These are phyloP conservation scores for Pristionchus fissidentatus DNA, from an alignment of 2,888 invertebrate genomes.

Conservation along the genomic window DNA sequence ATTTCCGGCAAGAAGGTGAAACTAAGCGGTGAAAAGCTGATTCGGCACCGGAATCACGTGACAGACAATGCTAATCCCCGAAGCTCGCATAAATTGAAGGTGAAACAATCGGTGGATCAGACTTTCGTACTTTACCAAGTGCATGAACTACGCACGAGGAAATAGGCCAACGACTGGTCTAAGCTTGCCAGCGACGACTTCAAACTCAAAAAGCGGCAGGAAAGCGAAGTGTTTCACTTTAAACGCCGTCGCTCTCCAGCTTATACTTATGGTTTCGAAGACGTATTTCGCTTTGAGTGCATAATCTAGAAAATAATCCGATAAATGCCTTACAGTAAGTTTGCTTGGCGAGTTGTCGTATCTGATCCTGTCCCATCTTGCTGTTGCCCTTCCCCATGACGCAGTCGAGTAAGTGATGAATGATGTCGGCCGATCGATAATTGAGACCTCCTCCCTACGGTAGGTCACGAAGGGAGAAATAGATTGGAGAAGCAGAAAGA, in stretches of 20 bases:
- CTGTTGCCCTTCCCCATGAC: conserved; percentile 94
- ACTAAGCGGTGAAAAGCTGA: neutral
- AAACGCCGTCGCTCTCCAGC: too few species aligned
- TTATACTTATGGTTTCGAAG: too few species aligned
- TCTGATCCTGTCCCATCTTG: conserved; percentile 94
- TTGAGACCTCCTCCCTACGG: neutral
- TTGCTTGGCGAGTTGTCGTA: conserved; percentile 90
- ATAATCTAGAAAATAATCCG: conserved; percentile 67
- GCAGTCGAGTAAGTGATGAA: conserved; percentile 7
- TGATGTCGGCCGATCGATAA: neutral
- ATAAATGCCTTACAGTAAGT: conserved; percentile 88
- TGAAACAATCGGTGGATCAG: too few species aligned
- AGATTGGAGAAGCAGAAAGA: neutral
- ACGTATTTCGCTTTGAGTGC: neutral
- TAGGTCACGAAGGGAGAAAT: neutral
- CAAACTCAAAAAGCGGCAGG: too few species aligned
- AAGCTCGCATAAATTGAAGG: neutral
- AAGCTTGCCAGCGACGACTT: too few species aligned
- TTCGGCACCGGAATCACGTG: neutral
- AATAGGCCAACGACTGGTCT: too few species aligned
- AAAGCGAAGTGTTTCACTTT: too few species aligned
- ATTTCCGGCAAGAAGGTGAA: neutral
- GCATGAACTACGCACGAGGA: too few species aligned
- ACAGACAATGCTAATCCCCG: neutral
- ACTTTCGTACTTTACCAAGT: too few species aligned